These are phyloP conservation scores for Hemicordylus capensis DNA, from an alignment of 2,113 vertebrate species.

Conservation along the genomic window DNA sequence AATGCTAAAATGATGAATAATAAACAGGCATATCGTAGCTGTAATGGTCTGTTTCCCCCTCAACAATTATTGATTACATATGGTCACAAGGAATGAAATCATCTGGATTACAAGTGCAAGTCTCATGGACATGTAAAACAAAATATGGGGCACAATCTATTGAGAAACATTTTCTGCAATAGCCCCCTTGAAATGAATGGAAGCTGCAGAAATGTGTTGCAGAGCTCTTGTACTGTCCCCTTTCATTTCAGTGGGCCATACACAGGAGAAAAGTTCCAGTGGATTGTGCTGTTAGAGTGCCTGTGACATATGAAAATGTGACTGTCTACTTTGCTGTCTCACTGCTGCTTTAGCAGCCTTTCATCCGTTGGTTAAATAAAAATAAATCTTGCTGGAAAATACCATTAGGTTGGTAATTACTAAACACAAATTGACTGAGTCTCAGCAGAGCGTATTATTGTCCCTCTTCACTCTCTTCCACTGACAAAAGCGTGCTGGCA, in stretches of 20 bases:
- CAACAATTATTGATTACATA: constrained; percentile 41
- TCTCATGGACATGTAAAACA: not conserved
- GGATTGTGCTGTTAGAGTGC: not conserved
- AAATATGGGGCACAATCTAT: not conserved
- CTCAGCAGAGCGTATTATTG: not conserved
- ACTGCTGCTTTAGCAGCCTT: not conserved
- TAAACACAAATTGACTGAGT: not conserved
- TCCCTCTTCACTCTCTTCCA: too few species aligned
- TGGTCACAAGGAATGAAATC: constrained; percentile 45
- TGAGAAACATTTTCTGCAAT: too few species aligned
- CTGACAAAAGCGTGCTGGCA: too few species aligned
- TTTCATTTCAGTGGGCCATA: not conserved
- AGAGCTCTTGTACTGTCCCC: not conserved
- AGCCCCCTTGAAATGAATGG: too few species aligned
- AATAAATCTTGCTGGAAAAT: not conserved
- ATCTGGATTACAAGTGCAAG: not conserved
- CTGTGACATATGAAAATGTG: not conserved
- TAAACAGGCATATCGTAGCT: constrained; percentile 48
- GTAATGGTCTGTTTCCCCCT: constrained; percentile 46
- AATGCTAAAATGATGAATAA: constrained; percentile 59
- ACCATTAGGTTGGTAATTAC: not conserved
- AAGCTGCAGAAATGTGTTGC: too few species aligned
- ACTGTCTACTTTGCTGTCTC: not conserved
- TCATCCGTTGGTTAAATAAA: not conserved
- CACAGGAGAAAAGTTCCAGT: not conserved